These are phyloP conservation scores for Pantala flavescens DNA, from an alignment of 1,140 invertebrate species.

Conservation along the genomic window DNA sequence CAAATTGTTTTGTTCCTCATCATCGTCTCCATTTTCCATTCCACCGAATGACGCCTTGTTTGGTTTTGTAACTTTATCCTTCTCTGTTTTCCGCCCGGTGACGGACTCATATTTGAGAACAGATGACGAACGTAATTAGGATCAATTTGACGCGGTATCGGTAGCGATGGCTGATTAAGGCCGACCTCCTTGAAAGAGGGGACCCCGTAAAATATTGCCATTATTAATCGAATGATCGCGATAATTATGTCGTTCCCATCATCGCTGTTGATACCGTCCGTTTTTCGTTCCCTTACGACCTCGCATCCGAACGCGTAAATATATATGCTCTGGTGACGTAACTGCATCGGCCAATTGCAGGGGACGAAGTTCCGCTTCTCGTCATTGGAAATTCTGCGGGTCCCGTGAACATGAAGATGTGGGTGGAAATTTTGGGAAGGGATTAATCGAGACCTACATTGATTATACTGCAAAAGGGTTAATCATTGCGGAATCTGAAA, in stretches of 20 bases:
- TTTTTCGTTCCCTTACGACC: background rate
- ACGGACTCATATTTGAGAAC: background rate
- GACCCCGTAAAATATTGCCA: background rate
- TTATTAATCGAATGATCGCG: background rate
- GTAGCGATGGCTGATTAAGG: conserved; percentile 1
- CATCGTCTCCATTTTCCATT: too few species aligned
- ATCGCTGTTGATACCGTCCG: too few species aligned
- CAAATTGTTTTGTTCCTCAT: too few species aligned
- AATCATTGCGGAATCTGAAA: too few species aligned
- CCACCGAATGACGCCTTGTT: too few species aligned
- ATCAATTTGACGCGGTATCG: background rate
- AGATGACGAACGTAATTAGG: background rate
- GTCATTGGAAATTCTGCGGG: too few species aligned
- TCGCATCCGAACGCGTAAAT: background rate
- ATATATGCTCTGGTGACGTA: background rate
- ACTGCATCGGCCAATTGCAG: background rate
- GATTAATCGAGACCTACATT: too few species aligned
- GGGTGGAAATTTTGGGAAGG: too few species aligned
- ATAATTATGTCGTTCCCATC: background rate
- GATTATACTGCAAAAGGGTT: too few species aligned
- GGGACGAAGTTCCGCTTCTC: background rate
- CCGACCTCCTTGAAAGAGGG: background rate
- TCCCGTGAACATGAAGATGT: too few species aligned
- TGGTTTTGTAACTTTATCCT: too few species aligned
- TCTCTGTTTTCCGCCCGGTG: background rate